These are phyloP conservation scores for Falco biarmicus DNA, from an alignment of 2,797 vertebrate genomes.

Conservation along the genomic window DNA sequence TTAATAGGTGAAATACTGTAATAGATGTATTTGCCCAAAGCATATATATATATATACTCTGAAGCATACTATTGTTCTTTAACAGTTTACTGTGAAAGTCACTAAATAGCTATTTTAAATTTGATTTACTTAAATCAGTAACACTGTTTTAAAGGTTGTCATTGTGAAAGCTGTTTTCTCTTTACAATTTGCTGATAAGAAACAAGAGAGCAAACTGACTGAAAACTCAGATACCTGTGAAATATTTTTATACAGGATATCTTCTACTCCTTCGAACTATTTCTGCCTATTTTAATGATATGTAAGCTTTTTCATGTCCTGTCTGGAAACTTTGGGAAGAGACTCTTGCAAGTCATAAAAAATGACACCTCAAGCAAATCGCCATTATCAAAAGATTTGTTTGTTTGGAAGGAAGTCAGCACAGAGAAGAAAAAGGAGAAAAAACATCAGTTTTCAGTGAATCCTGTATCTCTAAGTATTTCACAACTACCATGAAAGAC, in stretches of 20 bases:
- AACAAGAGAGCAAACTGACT: not conserved
- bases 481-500: not conserved
- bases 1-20: not conserved
- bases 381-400: not conserved
- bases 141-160: not conserved
- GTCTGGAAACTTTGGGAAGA: not conserved
- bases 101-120: not conserved
- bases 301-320: not conserved
- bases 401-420: not conserved
- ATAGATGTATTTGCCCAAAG: not conserved
- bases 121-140: not conserved
- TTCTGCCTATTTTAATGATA: not conserved
- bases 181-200: not conserved
- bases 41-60: not conserved
- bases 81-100: not conserved
- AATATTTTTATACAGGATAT: not conserved
- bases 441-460: not conserved
- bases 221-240: not conserved
- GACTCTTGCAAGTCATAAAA: not conserved
- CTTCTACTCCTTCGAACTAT: not conserved
- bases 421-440: not conserved
- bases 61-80: not conserved
- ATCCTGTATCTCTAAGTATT: not conserved
- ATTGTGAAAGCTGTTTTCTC: not conserved
- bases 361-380: constrained; percentile 1